Conservation (phyloP, 2,113 vertebrate species). For the Parotia lawesii region DNA sequence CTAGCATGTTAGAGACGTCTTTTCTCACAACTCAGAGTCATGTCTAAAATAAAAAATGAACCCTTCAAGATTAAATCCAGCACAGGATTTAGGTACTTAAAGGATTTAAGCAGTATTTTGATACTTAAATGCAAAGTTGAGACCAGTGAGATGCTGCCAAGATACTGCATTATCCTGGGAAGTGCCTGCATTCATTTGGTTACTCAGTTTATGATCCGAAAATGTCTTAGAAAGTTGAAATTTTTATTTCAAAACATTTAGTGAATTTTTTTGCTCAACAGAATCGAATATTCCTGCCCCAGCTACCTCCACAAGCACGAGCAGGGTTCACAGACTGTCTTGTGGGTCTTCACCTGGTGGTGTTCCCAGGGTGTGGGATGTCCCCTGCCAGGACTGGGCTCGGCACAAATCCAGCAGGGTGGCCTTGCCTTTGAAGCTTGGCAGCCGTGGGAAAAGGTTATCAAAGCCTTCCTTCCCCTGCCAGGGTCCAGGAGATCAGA, state of each 20-base stretch:
- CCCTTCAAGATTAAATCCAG: slow-evolving; percentile 62
- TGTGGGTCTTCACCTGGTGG: neutral
- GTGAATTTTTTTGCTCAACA: neutral
- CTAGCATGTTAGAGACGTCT: neutral
- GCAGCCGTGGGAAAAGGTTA: neutral
- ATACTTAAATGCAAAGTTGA: slow-evolving; percentile 56
- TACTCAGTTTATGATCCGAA: slow-evolving; percentile 6
- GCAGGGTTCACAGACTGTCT: neutral
- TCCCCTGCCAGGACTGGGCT: neutral
- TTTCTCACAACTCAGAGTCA: slow-evolving; percentile 13
- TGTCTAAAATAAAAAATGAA: slow-evolving; percentile 49
- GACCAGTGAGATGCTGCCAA: slow-evolving; percentile 57
- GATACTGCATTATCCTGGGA: slow-evolving; percentile 33
- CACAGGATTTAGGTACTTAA: slow-evolving; percentile 61
- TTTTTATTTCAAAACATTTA: neutral
- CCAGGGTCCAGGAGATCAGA: neutral
- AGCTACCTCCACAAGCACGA: neutral
- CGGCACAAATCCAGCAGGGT: neutral
- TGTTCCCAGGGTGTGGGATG: fast-evolving
- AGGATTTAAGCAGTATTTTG: slow-evolving; percentile 60
- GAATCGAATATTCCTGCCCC: neutral
- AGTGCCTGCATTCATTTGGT: neutral
- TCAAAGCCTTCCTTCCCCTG: neutral
- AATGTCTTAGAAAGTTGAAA: neutral
- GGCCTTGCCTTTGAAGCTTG: neutral